Evolutionary conservation across 2,113 vertebrate genomes (phyloP), one percentile per base, ranked within the genome.

Genomic region (Gallinago jamesoni): DNA sequence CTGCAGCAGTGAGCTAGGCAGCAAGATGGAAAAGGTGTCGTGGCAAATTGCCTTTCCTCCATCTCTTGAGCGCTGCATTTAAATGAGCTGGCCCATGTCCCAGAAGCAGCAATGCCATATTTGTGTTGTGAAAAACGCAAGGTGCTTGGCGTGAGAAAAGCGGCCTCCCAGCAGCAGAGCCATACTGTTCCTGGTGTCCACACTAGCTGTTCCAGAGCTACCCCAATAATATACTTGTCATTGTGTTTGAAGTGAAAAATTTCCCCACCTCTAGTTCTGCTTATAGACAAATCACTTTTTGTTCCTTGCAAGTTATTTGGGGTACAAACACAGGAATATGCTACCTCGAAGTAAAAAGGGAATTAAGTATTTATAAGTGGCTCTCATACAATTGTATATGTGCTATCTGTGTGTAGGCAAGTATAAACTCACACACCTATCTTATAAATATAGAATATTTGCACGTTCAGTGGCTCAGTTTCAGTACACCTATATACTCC

Each of bases 21-120:
- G 89, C 81, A 95, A 76, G 93, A 96, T 76, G 95, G 87, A 95
- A 84, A 96, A 96, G 95, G 94, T 95, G 93, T 87, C 7, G 0
- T 84, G 94, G 94, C 89, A 97, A 95, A 96, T 89, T 94, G 91
- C 91, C 80, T 93, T 27, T 57, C 57, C 84, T 92, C 77, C 86
- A 70, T 93, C 62, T 89, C 83, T 83, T 57, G 80, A 89, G 76
- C 1, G 2, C 89, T 2, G 3, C 94, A 84, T 89, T 82, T 56
- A 74, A 84, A 96, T 82, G 91, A 95, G 96, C 81, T 96, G 95
- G 96, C 93, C 68, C 1, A 0, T 3, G 28, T 50, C 95, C 94
- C 94, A 89, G 94, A 82, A 84, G 69, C 73, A 97, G 89, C 73
- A 84, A 45, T 75, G 56, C 73, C 60, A 56, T 87, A 68, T 84